These are phyloP conservation scores for Andricus curvator DNA, from an alignment of 2,888 invertebrate species.

Conservation along the genomic window DNA sequence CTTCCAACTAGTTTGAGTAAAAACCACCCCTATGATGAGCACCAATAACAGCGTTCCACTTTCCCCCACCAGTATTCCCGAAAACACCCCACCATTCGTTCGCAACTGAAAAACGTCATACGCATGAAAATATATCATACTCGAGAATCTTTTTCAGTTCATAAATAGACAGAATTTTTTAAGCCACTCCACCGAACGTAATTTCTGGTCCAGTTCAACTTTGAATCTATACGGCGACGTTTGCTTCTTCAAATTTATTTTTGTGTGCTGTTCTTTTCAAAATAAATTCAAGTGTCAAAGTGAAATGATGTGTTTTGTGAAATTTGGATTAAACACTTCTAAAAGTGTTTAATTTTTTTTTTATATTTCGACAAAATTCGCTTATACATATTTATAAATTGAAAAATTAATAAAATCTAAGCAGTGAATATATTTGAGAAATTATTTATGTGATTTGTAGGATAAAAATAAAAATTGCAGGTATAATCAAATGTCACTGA, in stretches of 20 bases:
- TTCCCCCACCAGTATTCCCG: slow-evolving; percentile 56
- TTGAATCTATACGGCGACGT: neutral
- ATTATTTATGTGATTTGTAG: neutral
- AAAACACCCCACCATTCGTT: slow-evolving; percentile 52
- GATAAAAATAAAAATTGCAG: neutral
- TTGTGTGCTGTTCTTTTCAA: neutral
- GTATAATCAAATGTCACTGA: neutral
- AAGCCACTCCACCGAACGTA: slow-evolving; percentile 23
- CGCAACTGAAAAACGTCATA: slow-evolving; percentile 43
- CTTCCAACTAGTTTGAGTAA: slow-evolving; percentile 71
- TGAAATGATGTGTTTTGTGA: no score
- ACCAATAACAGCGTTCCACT: slow-evolving; percentile 70
- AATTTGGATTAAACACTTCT: no score
- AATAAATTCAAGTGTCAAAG: neutral
- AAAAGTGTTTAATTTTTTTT: neutral
- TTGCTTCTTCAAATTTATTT: neutral
- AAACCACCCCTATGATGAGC: slow-evolving; percentile 74
- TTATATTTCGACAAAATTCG: no score
- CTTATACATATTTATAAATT: neutral
- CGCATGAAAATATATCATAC: slow-evolving; percentile 50
- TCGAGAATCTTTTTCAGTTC: slow-evolving; percentile 51
- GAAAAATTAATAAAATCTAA: no score
- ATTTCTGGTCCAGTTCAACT: slow-evolving; percentile 11
- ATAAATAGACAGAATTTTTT: slow-evolving; percentile 46
- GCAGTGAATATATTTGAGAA: no score